These are phyloP conservation scores for Dione juno DNA, from an alignment of 2,888 invertebrate genomes.

Conservation along the genomic window DNA sequence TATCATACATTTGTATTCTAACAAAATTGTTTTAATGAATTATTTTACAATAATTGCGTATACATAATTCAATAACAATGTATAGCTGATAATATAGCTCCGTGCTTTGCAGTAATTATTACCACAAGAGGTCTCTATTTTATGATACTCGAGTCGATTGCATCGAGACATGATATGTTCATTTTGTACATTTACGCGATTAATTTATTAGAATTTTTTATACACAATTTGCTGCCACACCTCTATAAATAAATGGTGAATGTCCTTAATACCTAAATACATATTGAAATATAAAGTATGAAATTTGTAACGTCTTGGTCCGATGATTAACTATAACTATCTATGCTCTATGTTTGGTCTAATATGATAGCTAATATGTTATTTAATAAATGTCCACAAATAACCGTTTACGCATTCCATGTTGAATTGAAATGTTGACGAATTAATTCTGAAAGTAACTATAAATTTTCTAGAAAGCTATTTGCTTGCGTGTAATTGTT, in stretches of 20 bases:
- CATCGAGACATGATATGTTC: slow-evolving; percentile 33
- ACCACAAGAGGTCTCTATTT: slow-evolving; percentile 30
- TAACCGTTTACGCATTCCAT: not conserved
- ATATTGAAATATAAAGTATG: not conserved
- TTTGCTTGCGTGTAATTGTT: slow-evolving; percentile 45
- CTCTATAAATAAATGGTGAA: slow-evolving; percentile 9
- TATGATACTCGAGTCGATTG: slow-evolving; percentile 31
- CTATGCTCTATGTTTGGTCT: no score
- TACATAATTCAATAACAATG: slow-evolving; percentile 26
- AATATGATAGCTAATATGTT: no score
- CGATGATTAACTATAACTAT: not conserved
- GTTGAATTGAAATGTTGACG: not conserved
- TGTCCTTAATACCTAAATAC: not conserved
- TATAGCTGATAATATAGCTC: slow-evolving; percentile 21
- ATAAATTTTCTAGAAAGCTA: slow-evolving; percentile 22
- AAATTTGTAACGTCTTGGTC: not conserved
- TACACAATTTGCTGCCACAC: slow-evolving; percentile 20
- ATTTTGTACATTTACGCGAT: slow-evolving; percentile 35
- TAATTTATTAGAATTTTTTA: slow-evolving; percentile 30
- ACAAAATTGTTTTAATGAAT: not conserved
- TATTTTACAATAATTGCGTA: slow-evolving; percentile 30
- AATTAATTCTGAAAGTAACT: not conserved
- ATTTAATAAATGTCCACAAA: no score
- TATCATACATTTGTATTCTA: not conserved
- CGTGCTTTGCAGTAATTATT: slow-evolving; percentile 39